Evolutionary conservation across 1,140 invertebrate genomes (phyloP), one percentile per base, ranked within the genome.

Genomic region (Leptinotarsa undecemlineata): DNA sequence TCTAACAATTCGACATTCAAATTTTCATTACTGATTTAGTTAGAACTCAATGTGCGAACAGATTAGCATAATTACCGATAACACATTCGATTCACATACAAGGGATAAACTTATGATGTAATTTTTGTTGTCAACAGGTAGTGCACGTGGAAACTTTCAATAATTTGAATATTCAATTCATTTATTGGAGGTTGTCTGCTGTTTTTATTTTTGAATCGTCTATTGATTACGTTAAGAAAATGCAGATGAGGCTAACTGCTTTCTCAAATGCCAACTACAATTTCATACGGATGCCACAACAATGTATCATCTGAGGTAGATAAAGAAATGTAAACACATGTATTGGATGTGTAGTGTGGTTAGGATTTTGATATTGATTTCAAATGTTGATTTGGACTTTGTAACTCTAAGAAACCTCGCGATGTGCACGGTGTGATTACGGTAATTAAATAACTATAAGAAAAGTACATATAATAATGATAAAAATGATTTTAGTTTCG

Each of bases 121-220:
- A 57, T 57, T n/a, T 57, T 57, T 57, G 51, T 57, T 57, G 51
- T 57, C n/a, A 57, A 57, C 51, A 57, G 51, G 15, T 57, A 57
- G 51, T 19, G 51, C 51, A 57, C 51, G 51, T 57, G 51, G 51
- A 57, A 57, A 57, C 17, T 57, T 57, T 57, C 51, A 57, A 19
- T 17, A 57, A 57, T 57, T 57, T 57, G 8, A 57, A 57, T 57
- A 57, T 57, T 57, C 6, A 57, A 57, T 57, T 57, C 51, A 57
- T 57, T 57, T 57, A 57, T 57, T 57, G 51, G 51, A 57, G 51
- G 51, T 57, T 57, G 51, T 57, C 51, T 57, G 51, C 51, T 57
- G 51, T 57, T 57, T 57, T 57, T 57, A 19, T 57, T 57, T 57
- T 15, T 14, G n/a, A 57, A 57, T 57, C 4, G 51, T 17, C 2